Conservation (phyloP, 1,140 invertebrate genomes). For the Lasioglossum albipes region DNA sequence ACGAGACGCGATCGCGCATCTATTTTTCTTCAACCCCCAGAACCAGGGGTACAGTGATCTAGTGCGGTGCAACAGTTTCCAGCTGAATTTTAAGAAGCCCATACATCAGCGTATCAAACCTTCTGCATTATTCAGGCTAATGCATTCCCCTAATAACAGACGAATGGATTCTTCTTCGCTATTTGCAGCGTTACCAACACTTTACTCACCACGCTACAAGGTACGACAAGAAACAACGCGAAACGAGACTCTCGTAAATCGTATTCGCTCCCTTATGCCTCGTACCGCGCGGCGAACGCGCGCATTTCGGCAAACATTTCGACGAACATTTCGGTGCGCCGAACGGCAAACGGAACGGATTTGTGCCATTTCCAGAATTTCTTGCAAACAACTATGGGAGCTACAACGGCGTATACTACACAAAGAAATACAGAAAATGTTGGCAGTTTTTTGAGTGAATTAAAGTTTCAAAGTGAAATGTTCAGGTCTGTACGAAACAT, state of each 20-base stretch:
- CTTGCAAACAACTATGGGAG: too few relatives aligned
- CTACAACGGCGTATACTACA: too few relatives aligned
- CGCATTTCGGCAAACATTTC: too few relatives aligned
- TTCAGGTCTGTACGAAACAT: too few relatives aligned
- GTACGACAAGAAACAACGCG: background rate
- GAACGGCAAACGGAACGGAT: too few relatives aligned
- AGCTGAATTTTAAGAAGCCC: constrained; percentile 41
- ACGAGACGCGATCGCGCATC: background rate
- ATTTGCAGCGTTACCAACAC: background rate
- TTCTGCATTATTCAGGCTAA: constrained; percentile 46
- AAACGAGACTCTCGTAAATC: background rate
- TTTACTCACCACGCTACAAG: background rate
- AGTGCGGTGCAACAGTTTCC: constrained; percentile 33
- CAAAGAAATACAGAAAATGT: too few relatives aligned
- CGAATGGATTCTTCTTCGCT: constrained; percentile 13
- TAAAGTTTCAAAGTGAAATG: too few relatives aligned
- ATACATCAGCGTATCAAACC: constrained; percentile 41
- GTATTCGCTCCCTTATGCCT: background rate
- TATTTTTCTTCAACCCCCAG: constrained; percentile 23
- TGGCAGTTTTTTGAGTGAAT: too few relatives aligned
- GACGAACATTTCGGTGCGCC: too few relatives aligned
- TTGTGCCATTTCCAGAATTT: too few relatives aligned
- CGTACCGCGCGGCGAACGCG: too few relatives aligned
- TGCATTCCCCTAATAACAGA: constrained; percentile 33
- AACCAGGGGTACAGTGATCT: constrained; percentile 2